These are phyloP conservation scores for Heterodera schachtii DNA, from an alignment of 1,140 invertebrate species.

Conservation along the genomic window DNA sequence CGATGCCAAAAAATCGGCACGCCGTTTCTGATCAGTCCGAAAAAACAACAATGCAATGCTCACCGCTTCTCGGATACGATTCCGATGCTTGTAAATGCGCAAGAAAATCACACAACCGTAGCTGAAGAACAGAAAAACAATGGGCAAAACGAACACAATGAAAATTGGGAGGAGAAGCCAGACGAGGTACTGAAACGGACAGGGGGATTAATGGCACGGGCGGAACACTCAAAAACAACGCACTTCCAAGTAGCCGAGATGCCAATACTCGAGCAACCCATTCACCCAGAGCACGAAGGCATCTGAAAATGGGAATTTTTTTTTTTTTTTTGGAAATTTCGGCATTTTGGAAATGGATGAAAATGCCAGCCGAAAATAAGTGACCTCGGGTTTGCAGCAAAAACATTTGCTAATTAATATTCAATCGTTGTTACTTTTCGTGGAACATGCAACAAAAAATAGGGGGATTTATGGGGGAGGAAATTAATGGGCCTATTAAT, in stretches of 20 bases:
- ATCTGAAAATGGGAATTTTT: constrained; percentile 28
- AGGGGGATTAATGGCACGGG: background rate
- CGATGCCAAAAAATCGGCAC: no score
- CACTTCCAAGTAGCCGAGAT: constrained; percentile 62
- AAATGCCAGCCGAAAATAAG: background rate
- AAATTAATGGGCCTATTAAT: no score
- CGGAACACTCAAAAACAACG: background rate
- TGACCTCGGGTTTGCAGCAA: no score
- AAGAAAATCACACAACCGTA: constrained; percentile 66
- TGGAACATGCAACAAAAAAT: no score
- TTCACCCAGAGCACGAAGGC: constrained; percentile 59
- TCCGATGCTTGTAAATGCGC: constrained; percentile 57
- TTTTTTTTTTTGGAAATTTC: no score
- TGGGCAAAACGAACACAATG: constrained; percentile 59
- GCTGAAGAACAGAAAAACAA: constrained; percentile 62
- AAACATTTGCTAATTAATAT: no score
- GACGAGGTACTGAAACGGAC: constrained; percentile 56
- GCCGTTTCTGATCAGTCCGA: no score
- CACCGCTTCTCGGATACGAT: constrained; percentile 61
- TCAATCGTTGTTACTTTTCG: no score
- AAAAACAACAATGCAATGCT: no score
- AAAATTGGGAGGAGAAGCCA: constrained; percentile 64
- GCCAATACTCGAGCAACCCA: constrained; percentile 58
- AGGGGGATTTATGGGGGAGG: no score
- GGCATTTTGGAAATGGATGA: constrained; percentile 16